A percentile compares a stretch with the other conserved stretches of the same genome.
Evolutionary conservation across 2,113 vertebrate genomes (phyloP).

Genomic region (Spilogale gracilis): DNA sequence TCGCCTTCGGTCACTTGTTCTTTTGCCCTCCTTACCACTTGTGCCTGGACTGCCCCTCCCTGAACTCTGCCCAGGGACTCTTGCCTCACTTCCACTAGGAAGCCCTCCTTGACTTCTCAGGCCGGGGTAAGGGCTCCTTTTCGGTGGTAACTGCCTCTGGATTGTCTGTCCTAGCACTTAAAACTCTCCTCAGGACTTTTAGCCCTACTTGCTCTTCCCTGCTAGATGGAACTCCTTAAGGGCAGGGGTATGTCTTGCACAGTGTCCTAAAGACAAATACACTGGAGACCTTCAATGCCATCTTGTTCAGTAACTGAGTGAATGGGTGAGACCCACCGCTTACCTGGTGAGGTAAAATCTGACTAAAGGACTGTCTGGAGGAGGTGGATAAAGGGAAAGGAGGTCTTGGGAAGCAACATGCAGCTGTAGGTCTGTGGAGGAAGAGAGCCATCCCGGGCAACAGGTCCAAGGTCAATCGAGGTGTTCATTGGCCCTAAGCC

Average conservation of each 20-base stretch:
- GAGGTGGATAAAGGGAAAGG: not conserved
- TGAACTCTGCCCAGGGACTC: not conserved
- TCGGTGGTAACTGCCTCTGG: not conserved
- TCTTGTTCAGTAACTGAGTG: not conserved
- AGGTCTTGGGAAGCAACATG: not conserved
- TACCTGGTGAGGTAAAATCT: not conserved
- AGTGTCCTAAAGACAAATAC: rapidly evolving
- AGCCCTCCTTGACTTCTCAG: not conserved
- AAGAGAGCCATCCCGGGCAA: not conserved
- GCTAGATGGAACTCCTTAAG: not conserved
- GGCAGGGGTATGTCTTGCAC: rapidly evolving
- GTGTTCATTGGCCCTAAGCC: rapidly evolving
- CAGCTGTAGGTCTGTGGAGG: not conserved
- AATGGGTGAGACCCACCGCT: rapidly evolving
- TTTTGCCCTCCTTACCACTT: not conserved
- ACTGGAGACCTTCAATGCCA: not conserved
- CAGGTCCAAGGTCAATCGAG: not conserved
- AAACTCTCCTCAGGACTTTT: not conserved
- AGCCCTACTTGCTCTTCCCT: not conserved
- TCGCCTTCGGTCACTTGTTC: rapidly evolving
- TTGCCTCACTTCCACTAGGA: not conserved
- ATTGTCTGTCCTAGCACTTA: not conserved
- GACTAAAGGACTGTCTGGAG: not conserved
- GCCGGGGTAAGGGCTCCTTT: not conserved
- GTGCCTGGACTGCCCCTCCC: not conserved